phyloP scores from a whole-genome alignment of 2,797 vertebrate genomes.

The Danio aesculapii region DNA sequence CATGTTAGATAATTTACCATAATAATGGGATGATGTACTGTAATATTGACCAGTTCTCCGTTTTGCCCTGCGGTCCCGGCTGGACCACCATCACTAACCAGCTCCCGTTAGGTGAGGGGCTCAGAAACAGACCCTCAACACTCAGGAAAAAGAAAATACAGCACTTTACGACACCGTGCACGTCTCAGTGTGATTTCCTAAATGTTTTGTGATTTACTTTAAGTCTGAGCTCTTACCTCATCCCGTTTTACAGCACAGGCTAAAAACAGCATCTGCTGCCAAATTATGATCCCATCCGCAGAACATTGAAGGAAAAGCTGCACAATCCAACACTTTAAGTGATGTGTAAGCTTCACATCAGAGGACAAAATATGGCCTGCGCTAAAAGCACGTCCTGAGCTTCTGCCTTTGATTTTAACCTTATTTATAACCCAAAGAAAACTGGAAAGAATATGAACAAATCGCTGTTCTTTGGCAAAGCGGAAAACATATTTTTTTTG shows the following conservation, averaged over 20 bases:
- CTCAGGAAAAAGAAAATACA: neutral
- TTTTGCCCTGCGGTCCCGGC: neutral
- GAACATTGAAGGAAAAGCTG: conserved; percentile 41
- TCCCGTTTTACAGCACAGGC: conserved; percentile 43
- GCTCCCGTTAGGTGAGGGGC: neutral
- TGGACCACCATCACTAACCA: neutral
- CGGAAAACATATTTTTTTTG: neutral
- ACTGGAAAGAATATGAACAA: neutral
- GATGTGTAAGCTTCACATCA: neutral
- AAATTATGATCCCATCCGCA: conserved; percentile 46
- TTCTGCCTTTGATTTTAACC: neutral
- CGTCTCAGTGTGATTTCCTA: conserved; percentile 34
- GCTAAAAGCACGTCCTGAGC: neutral
- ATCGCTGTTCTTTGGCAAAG: neutral
- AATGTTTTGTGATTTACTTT: conserved; percentile 32
- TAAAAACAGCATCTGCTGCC: conserved; percentile 36
- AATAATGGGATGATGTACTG: neutral
- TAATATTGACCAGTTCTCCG: conserved; percentile 14
- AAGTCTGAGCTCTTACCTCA: conserved; percentile 46
- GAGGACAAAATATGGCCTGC: neutral
- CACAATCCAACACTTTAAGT: neutral
- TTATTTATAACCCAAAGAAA: neutral
- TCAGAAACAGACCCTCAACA: neutral
- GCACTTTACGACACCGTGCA: neutral
- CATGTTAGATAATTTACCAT: neutral